Base-by-base conservation (phyloP, 2,113 vertebrate genomes). In the Triplophysa siluroides region DNA sequence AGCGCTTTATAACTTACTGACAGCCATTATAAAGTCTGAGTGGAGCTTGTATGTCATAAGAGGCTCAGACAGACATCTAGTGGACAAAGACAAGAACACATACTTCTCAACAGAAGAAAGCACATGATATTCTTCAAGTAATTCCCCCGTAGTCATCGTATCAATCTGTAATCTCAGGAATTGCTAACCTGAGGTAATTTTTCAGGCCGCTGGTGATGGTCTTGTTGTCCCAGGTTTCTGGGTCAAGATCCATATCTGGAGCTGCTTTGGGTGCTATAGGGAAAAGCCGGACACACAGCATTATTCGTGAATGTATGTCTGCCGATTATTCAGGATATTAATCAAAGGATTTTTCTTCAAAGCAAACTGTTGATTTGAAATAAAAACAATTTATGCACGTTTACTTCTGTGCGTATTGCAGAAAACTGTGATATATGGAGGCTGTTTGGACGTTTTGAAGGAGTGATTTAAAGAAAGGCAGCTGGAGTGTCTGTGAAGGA, bases 121-220 rank as follows among this genome's bases (percentile, higher is more conserved):
- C n/a, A 33, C 18, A 16, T 4, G 5, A 7, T 58, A 23, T 47
- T 26, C 54, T 3, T 58, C n/a, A 12, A 52, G 56, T 4, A n/a
- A 78, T 78, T 45, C n/a, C 16, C 19, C 64, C 61, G 24, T 33
- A 24, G 10, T 5, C 16, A 21, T 70, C 69, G 79, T 54, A 11
- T 23, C 71, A 76, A 8, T 6, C 21, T 60, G 56, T 21, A 29
- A 38, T 24, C 24, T 41, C 18, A 60, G 62, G 90, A 88, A 79
- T 87, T 60, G 45, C 92, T 92, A 87, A 99, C 98, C 98, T 98
- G 93, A 99, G 95, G 94, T 99, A 99, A 93, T 96, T 98, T 92
- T 99, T 99, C 80, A 99, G 92, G 70, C 96, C 98, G 0, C 98
- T 99, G 70, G 96, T 99, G 86, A 99, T 96, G 1, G 96, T 98